Base-by-base conservation (phyloP, 1,140 invertebrate genomes). In the Euura saliciscinereae region DNA sequence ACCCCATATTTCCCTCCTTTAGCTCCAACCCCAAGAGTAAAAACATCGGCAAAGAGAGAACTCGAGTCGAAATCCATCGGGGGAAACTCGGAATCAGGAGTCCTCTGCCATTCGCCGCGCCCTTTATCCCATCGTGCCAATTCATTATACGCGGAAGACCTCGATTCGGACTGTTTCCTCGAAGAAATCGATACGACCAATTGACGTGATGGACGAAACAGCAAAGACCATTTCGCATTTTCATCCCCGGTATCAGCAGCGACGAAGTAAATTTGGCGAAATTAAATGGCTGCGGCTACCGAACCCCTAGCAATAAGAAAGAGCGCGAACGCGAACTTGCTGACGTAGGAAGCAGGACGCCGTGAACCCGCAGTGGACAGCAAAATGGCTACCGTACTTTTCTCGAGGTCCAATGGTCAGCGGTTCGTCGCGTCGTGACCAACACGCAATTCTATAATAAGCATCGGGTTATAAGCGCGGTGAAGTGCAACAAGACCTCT, bases 311-410 rank as follows among this genome's bases (percentile, higher is more conserved):
- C n/a, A n/a, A n/a, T n/a, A n/a, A n/a, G n/a, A n/a, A n/a, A n/a
- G n/a, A n/a, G n/a, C n/a, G n/a, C n/a, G n/a, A 59, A 59, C 51
- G 8, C 51, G 51, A n/a, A 8, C 51, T 59, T n/a, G 8, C 8
- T 10, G 51, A 59, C 8, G 51, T 8, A 59, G 8, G 51, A 59
- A 8, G 51, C 51, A 59, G 51, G 51, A 59, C 66, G 46, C 46
- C 44, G 65, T 72, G 67, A 66, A 69, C 74, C 74, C 7, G 7
- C n/a, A 44, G 45, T 74, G 77, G 75, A 78, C 79, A 82, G 81
- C 80, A 85, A 85, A 83, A 85, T 84, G 83, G 83, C 81, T 80
- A 78, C 83, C 77, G 73, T n/a, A n/a, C 51, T 8, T 2, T n/a
- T 59, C 51, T 8, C 51, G 51, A n/a, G n/a, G 51, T 59, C 51